Percentiles rank a stretch among this genome's conserved stretches.
phyloP scores from a whole-genome alignment of 2,113 vertebrate species.

The Barbus barbus region DNA sequence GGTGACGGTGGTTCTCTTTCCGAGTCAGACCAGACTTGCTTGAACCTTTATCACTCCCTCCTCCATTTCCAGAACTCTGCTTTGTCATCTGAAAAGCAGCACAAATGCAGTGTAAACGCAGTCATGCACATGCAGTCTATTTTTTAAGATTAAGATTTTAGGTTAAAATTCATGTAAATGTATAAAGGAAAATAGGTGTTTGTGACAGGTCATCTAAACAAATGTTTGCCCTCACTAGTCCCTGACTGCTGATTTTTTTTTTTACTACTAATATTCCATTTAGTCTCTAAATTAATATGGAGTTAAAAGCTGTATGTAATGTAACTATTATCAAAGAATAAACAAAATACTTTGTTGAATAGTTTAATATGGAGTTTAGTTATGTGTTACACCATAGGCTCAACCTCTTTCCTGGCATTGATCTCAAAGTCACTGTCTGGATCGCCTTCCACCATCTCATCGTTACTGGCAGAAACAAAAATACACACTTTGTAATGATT shows the following conservation, averaged over 20 bases:
- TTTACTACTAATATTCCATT: no score
- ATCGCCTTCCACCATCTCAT: constrained; percentile 83
- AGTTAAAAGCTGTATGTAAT: background rate
- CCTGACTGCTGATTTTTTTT: background rate
- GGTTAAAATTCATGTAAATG: background rate
- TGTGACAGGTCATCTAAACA: no score
- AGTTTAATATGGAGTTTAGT: background rate
- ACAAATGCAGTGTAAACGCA: background rate
- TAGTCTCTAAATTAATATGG: background rate
- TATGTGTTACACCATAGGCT: constrained; percentile 38
- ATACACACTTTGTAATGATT: background rate
- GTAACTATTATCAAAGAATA: background rate
- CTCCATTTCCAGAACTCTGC: constrained; percentile 63
- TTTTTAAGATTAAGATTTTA: background rate
- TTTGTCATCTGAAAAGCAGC: constrained; percentile 62
- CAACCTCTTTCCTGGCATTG: constrained; percentile 87
- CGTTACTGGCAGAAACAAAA: constrained; percentile 68
- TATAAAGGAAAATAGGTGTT: background rate
- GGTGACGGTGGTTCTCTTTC: constrained; percentile 86
- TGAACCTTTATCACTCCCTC: constrained; percentile 62
- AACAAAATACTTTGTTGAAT: background rate
- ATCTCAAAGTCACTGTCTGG: constrained; percentile 84
- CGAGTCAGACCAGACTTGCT: constrained; percentile 76
- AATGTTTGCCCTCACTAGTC: background rate
- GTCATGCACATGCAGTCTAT: background rate